Percentiles rank a stretch among this genome's conserved stretches.
Conservation (phyloP, 1,140 invertebrate species). For the Drosophila novamexicana region DNA sequence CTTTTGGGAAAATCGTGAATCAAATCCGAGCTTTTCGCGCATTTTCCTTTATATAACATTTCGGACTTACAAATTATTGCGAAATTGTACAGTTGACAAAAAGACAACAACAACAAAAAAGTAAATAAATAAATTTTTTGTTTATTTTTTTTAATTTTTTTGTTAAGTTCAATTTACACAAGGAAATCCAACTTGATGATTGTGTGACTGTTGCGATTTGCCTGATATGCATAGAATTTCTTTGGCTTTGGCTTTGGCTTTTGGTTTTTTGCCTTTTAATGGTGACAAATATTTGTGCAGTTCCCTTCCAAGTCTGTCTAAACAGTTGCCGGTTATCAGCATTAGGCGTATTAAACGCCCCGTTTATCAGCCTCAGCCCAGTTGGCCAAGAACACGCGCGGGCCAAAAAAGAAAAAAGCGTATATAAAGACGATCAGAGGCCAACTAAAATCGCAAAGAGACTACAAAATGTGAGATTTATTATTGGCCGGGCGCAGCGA, state of each 20-base stretch:
- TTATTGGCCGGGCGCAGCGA: slow-evolving; percentile 31
- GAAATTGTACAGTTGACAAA: slow-evolving; percentile 43
- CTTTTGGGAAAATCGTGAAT: too few relatives aligned
- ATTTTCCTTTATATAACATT: neutral
- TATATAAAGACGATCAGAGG: too few relatives aligned
- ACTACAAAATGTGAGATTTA: slow-evolving; percentile 69
- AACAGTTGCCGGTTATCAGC: slow-evolving; percentile 54
- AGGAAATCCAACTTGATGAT: slow-evolving; percentile 58
- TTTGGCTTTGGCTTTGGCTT: neutral
- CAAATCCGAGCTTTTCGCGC: too few relatives aligned
- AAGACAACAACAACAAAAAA: neutral
- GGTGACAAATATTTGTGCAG: slow-evolving; percentile 69
- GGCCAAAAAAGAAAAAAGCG: slow-evolving; percentile 7
- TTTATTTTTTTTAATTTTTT: slow-evolving; percentile 1
- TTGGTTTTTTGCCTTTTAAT: slow-evolving; percentile 44
- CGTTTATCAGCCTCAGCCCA: slow-evolving; percentile 48
- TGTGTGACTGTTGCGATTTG: neutral
- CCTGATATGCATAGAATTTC: neutral
- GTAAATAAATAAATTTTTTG: slow-evolving; percentile 2
- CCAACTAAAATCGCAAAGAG: slow-evolving; percentile 66
- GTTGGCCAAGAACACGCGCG: slow-evolving; percentile 60
- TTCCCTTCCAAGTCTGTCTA: slow-evolving; percentile 57
- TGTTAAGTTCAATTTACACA: slow-evolving; percentile 58
- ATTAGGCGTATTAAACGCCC: slow-evolving; percentile 30
- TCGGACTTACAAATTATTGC: slow-evolving; percentile 44